A percentile compares a stretch with the other conserved stretches of the same genome.
These are phyloP conservation scores for Todus mexicanus DNA, from an alignment of 2,797 vertebrate species.

Conservation along the genomic window DNA sequence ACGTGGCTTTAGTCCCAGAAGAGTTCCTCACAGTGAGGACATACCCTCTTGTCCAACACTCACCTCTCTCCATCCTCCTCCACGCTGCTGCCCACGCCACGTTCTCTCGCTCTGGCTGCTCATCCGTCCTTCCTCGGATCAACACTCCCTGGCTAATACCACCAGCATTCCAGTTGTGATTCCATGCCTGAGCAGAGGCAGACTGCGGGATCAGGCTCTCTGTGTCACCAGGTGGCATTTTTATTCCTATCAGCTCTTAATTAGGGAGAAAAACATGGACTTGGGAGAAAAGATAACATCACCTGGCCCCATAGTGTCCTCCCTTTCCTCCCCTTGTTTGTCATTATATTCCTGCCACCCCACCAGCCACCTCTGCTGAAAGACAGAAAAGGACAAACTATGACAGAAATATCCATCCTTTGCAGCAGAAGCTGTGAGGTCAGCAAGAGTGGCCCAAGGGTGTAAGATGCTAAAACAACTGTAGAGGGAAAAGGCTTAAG, in stretches of 20 bases:
- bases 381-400: not conserved
- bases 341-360: not conserved
- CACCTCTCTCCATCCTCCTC: not conserved
- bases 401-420: not conserved
- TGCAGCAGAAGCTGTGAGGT: not conserved
- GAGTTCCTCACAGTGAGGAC: rapidly evolving
- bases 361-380: not conserved
- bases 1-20: not conserved
- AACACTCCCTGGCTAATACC: not conserved
- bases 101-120: rapidly evolving
- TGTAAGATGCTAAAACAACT: not conserved
- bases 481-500: not conserved
- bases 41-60: not conserved
- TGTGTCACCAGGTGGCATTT: not conserved
- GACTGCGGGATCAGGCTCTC: not conserved
- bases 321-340: not conserved
- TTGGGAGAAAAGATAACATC: rapidly evolving
- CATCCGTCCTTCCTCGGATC: not conserved
- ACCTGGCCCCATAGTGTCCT: not conserved
- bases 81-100: rapidly evolving
- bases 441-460: not conserved
- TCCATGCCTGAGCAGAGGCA: not conserved
- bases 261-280: not conserved
- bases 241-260: not conserved
- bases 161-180: not conserved